Percentiles rank a stretch among this genome's conserved stretches.
phyloP scores from a whole-genome alignment of 2,797 vertebrate genomes.

The Paedocypris micromegethes region DNA sequence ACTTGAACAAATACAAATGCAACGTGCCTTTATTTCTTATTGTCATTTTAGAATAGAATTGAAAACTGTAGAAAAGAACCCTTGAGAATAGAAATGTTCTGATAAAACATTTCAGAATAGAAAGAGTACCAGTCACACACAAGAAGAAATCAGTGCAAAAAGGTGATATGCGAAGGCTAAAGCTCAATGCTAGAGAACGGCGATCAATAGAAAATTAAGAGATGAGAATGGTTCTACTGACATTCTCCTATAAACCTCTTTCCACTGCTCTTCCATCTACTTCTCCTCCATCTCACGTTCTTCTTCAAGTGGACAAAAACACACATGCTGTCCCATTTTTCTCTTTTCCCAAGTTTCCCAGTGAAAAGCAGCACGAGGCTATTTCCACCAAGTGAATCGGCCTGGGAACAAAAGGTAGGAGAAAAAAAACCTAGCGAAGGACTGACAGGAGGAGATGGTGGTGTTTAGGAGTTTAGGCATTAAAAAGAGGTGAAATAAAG shows the following conservation, averaged over 20 bases:
- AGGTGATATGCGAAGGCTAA: conserved; percentile 6
- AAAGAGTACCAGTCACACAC: too few species aligned
- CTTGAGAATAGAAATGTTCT: too few species aligned
- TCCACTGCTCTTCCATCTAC: conserved; percentile 41
- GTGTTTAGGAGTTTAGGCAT: conserved; percentile 59
- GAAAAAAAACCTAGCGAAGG: conserved; percentile 19
- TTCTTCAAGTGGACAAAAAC: conserved; percentile 9
- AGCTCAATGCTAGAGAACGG: conserved; percentile 50
- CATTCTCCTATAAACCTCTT: conserved; percentile 61
- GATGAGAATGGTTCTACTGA: conserved; percentile 61
- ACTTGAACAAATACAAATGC: background rate
- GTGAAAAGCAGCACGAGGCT: conserved; percentile 46
- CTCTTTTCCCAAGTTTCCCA: conserved; percentile 26
- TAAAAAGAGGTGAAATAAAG: conserved; percentile 51
- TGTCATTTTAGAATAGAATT: too few species aligned
- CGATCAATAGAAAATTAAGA: conserved; percentile 76
- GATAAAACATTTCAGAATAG: too few species aligned
- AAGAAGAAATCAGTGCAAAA: conserved; percentile 26
- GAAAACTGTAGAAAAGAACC: too few species aligned
- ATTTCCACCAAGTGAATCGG: conserved; percentile 46
- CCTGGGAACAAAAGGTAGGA: conserved; percentile 46
- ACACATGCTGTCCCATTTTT: conserved; percentile 35
- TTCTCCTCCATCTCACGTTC: conserved; percentile 38
- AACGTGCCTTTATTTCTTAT: too few species aligned
- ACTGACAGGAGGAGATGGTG: conserved; percentile 46